Conservation (phyloP, 2,797 vertebrate genomes). For the Lagorchestes hirsutus region DNA sequence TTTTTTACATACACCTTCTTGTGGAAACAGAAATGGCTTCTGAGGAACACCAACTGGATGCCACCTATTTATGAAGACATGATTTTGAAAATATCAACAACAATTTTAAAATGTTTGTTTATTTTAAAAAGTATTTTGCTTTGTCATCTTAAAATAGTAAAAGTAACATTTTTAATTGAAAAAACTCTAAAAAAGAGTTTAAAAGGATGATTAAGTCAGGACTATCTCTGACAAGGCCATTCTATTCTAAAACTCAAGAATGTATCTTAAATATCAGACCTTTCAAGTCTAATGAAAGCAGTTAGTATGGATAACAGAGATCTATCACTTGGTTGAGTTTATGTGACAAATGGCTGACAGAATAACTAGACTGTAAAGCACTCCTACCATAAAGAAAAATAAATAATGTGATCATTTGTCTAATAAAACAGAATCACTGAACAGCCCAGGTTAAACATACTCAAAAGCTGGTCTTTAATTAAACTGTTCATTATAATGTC, state of each 20-base stretch:
- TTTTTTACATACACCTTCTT: slow-evolving; percentile 59
- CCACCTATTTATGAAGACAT: slow-evolving; percentile 77
- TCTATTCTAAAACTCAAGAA: slow-evolving; percentile 24
- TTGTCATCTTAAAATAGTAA: slow-evolving; percentile 54
- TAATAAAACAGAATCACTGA: slow-evolving; percentile 58
- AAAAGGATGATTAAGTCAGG: slow-evolving; percentile 27
- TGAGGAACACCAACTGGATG: slow-evolving; percentile 75
- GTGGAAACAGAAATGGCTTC: slow-evolving; percentile 79
- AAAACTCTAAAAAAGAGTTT: background rate
- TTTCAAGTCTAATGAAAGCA: slow-evolving; percentile 48
- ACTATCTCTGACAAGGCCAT: slow-evolving; percentile 45
- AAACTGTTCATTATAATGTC: slow-evolving; percentile 32
- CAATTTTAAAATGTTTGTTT: background rate
- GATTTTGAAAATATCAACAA: slow-evolving; percentile 46
- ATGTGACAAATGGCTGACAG: slow-evolving; percentile 11
- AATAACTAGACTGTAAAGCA: slow-evolving; percentile 38
- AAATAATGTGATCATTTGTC: slow-evolving; percentile 41
- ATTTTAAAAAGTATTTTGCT: slow-evolving; percentile 39
- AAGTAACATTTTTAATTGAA: slow-evolving; percentile 45
- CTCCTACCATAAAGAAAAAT: slow-evolving; percentile 50
- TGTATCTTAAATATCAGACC: slow-evolving; percentile 48
- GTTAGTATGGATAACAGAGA: slow-evolving; percentile 26
- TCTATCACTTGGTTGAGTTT: slow-evolving; percentile 30
- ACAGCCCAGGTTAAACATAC: slow-evolving; percentile 45
- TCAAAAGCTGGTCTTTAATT: slow-evolving; percentile 18